Base-by-base conservation (phyloP, 1,140 invertebrate genomes). In the Caenorhabditis latens region DNA sequence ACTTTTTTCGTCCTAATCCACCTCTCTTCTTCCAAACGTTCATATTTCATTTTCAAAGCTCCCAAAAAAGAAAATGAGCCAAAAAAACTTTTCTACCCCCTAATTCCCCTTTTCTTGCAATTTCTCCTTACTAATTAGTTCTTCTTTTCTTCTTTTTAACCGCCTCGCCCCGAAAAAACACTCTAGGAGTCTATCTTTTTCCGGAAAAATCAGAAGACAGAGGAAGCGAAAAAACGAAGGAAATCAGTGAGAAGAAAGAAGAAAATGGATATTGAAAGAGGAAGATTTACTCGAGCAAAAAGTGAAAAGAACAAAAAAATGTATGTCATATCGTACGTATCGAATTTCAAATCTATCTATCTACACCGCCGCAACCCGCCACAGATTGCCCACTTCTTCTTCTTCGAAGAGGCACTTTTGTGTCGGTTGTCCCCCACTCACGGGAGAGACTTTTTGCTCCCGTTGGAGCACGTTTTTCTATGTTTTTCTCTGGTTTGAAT, bases 301-400 rank as follows among this genome's bases (percentile, higher is more conserved):
- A 43, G 24, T 42, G 40, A 43, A 53, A 50, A 53, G 71, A 79
- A 79, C 71, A 79, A 79, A 43, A 53, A 79, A 79, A 79, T 79
- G 46, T 79, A 79, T 79, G 71, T 79, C 43, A 79, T 79, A 79
- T 79, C 71, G 71, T 79, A 79, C 71, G 71, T 79, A 79, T 79
- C 71, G n/a, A 42, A 79, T 79, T 79, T 79, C 71, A 79, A 50
- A 79, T 24, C 63, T 67, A 32, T 24, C 21, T 63, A 21, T 14
- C 32, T 21, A 24, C 61, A 11, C 32, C n/a, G 61, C 8, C 19
- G 32, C 32, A 32, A 32, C 11, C 11, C 21, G 13, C 11, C 61
- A 63, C 61, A 32, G 19, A 21, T 63, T 63, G n/a, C 61, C 7
- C 61, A 11, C 21, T 32, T 11, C 32, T 24, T 63, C 32, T 32